phyloP scores from a whole-genome alignment of 2,113 vertebrate genomes.

The Cairina moschata region DNA sequence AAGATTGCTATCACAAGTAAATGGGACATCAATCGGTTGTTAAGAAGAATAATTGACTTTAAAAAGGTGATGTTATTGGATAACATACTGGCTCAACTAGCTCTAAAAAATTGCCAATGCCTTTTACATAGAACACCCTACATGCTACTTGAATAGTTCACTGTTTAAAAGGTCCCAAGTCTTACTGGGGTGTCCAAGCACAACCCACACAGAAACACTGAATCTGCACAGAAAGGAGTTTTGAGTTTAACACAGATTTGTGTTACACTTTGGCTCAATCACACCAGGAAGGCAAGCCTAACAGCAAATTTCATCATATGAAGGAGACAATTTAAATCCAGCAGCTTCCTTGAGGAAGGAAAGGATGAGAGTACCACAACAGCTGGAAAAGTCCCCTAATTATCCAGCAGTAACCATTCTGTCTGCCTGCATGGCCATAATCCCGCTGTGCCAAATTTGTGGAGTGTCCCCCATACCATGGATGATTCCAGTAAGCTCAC shows the following conservation, averaged over 20 bases:
- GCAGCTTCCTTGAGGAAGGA: neutral
- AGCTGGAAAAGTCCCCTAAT: neutral
- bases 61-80: slow-evolving; percentile 52
- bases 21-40: slow-evolving; percentile 29
- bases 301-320: neutral
- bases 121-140: neutral
- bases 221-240: neutral
- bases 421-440: neutral
- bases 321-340: neutral
- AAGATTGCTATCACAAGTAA: slow-evolving; percentile 54
- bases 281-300: neutral
- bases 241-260: neutral
- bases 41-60: slow-evolving; percentile 63
- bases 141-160: neutral
- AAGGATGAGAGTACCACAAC: neutral
- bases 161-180: neutral
- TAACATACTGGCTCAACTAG: neutral
- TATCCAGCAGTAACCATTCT: neutral
- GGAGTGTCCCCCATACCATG: neutral
- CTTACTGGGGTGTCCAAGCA: neutral
- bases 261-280: neutral
- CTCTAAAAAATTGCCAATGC: neutral
- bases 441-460: neutral
- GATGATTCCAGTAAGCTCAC: neutral
- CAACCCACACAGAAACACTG: neutral